phyloP scores from a whole-genome alignment of 2,113 vertebrate species.

The Grammomys dolichurus region DNA sequence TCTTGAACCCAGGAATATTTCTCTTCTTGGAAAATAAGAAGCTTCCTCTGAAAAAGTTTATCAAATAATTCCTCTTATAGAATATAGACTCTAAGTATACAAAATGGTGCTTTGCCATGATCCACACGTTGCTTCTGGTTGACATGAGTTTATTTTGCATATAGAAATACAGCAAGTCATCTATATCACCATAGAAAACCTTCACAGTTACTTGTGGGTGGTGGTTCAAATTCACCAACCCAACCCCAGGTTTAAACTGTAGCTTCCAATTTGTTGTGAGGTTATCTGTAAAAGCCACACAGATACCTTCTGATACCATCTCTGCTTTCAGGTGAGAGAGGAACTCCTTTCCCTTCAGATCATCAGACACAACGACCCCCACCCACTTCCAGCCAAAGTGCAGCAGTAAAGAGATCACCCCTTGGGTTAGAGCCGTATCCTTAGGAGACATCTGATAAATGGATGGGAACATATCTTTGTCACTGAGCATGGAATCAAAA shows the following conservation, averaged over 20 bases:
- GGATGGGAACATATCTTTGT: too few relatives aligned
- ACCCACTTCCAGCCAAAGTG: too few relatives aligned
- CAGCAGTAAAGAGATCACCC: too few relatives aligned
- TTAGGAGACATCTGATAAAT: too few relatives aligned
- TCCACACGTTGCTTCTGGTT: background rate
- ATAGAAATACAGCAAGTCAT: background rate
- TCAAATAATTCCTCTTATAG: rapidly evolving
- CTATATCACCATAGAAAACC: background rate
- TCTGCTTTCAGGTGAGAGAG: background rate
- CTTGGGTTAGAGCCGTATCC: too few relatives aligned
- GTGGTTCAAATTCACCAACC: background rate
- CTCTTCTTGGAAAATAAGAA: conserved; percentile 6
- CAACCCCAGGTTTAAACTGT: rapidly evolving
- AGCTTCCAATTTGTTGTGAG: background rate
- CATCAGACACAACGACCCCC: background rate
- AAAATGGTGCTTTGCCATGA: too few relatives aligned
- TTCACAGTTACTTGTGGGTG: background rate
- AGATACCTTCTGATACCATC: background rate
- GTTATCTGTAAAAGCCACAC: background rate
- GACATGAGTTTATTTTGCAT: rapidly evolving
- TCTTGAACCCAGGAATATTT: background rate
- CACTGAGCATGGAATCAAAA: too few relatives aligned
- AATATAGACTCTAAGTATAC: background rate
- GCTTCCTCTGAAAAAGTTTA: background rate
- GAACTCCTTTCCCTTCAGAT: conserved; percentile 31